Base-by-base conservation (phyloP, 2,113 vertebrate genomes). In the Anoplopoma fimbria region DNA sequence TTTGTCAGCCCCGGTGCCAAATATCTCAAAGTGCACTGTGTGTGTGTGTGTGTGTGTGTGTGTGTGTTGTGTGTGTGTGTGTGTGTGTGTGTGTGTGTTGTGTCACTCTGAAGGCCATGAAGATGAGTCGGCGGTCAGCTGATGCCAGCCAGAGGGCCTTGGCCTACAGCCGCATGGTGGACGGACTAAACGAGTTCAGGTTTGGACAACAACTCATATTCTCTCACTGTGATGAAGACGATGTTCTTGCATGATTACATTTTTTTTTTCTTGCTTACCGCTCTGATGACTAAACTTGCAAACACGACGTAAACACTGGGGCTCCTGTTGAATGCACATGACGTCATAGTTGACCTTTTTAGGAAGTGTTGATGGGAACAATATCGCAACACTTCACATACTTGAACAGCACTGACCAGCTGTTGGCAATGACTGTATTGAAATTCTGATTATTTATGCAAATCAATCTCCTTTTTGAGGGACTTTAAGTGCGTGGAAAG, bases 171-270 rank as follows among this genome's bases (percentile, higher is more conserved):
- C 97, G 97, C 34, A 99, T 99, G 91, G 94, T 99, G 85, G 98
- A 99, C 45, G 97, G 98, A 68, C 95, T 99, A n/a, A 99, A 97
- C 91, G 97, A 99, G 83, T 99, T 99, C 95, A 97, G 98, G 98
- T 99, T n/a, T 93, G 86, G 92, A 89, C 95, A 95, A 95, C 89
- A 78, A 13, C 29, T 80, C 61, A 1, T 14, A 62, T 31, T 79
- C 33, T 75, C 58, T 34, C 60, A 64, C 38, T 9, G 5, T 69
- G 21, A 64, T 27, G 47, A 13, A n/a, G 4, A 74, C 34, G 45
- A 6, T 55, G 2, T 51, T 74, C 73, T 21, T 21, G 3, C 29
- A 9, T 27, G 0, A 47, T 68, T n/a, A 21, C 45, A 47, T 19
- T 71, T 3, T 61, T 34, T 31, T 31, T 21, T 38, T 38, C 36